Evolutionary conservation across 2,113 vertebrate genomes (phyloP), one percentile per base, ranked within the genome.

Genomic region (Tachysurus fulvidraco): DNA sequence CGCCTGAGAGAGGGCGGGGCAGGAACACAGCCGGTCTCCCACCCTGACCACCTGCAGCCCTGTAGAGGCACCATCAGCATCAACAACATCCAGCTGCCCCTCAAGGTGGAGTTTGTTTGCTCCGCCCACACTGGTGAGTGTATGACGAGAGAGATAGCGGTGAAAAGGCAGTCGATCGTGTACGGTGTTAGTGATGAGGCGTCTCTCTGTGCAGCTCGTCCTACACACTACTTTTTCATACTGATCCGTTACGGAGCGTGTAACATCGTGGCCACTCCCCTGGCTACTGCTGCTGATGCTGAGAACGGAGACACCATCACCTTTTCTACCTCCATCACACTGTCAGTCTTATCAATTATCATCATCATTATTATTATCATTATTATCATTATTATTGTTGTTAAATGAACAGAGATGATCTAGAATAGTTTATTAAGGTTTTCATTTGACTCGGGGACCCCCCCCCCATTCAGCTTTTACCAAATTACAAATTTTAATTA

Each of bases 51-150:
- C 74, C 93, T 90, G 81, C 91, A 92, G 83, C 91, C 95, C 81
- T 96, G 95, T 86, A 93, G 92, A 85, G 95, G 95, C 6, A 94
- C 94, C 0, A 87, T 96, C 74, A 52, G 60, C 87, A 94, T 96
- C 92, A 91, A 92, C 23, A 90, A 92, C 83, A 93, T 96, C 74
- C 95, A 93, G 90, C 94, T 96, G 69, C 95, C 95, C 17, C 95
- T 96, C 5, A 96, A 96, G 84, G 93, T 95, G 84, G 95, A 96
- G 36, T 96, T 94, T 88, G 94, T 96, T 74, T 95, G 94, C 89
- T 94, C 94, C 0, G 93, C 93, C 14, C 92, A 92, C 50, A 89
- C 41, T 85, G 86, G 90, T 91, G 65, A 83, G 87, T 2, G 67
- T 30, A 21, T 8, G 46, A 52, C 11, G 46, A 14, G 16, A 2